Percentiles rank a stretch among this genome's conserved stretches.
Evolutionary conservation across 92 coral and sea anemone species (phyloP).

Genomic region (Paragorgia papillata): DNA sequence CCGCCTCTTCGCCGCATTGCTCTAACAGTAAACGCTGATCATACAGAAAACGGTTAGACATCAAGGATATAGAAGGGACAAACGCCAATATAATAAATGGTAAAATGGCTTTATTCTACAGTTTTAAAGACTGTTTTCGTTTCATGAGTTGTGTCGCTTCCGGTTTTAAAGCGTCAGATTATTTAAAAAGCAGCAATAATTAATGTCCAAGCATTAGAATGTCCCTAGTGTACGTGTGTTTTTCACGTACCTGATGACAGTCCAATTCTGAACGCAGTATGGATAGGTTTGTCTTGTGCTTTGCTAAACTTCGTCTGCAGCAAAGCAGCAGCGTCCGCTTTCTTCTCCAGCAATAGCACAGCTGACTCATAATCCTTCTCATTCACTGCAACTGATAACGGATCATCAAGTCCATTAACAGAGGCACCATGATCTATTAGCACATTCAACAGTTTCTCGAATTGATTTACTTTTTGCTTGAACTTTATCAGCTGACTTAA

Average conservation of each 20-base stretch:
- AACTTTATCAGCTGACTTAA: conserved; percentile 69
- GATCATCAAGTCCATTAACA: conserved; percentile 65
- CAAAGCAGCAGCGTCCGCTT: conserved; percentile 69
- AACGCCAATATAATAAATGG: too few relatives aligned
- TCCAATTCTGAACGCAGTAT: conserved; percentile 62
- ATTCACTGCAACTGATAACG: conserved; percentile 58
- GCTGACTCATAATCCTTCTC: conserved; percentile 53
- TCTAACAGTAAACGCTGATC: too few relatives aligned
- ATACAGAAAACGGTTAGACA: too few relatives aligned
- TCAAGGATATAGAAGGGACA: too few relatives aligned
- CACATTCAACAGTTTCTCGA: conserved; percentile 50
- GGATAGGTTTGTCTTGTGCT: conserved; percentile 58
- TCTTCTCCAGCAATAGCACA: conserved; percentile 60
- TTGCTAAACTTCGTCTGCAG: conserved; percentile 11
- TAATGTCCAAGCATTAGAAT: neutral
- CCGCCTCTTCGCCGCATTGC: too few relatives aligned
- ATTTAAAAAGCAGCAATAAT: too few relatives aligned
- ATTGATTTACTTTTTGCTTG: conserved; percentile 5
- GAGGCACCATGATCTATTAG: conserved; percentile 72
- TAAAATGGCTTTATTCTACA: too few relatives aligned
- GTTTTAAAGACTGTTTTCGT: too few relatives aligned
- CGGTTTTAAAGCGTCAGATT: too few relatives aligned
- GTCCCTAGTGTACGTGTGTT: neutral
- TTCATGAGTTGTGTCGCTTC: too few relatives aligned
- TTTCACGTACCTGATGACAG: conserved; percentile 57